Evolutionary conservation across 2,113 vertebrate species (phyloP).

Genomic region (Oenanthe melanoleuca): DNA sequence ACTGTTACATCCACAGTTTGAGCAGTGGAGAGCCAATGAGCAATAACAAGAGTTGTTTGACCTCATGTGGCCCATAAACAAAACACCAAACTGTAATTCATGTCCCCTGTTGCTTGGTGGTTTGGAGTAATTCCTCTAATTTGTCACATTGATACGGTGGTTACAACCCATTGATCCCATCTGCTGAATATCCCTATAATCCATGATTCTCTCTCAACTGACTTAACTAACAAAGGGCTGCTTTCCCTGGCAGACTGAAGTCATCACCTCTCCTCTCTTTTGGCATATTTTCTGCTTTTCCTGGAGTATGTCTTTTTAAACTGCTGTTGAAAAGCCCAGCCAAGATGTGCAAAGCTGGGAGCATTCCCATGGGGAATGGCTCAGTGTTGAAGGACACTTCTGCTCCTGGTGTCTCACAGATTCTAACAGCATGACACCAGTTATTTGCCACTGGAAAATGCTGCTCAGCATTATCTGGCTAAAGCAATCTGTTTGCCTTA

Average conservation of each 20-base stretch:
- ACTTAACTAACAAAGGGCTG: neutral
- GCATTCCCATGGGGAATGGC: neutral
- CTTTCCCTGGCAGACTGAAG: neutral
- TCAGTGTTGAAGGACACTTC: fast-evolving
- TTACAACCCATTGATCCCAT: slow-evolving; percentile 35
- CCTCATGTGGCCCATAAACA: neutral
- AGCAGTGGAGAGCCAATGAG: neutral
- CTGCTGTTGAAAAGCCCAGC: neutral
- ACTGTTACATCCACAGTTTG: neutral
- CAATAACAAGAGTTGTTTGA: slow-evolving; percentile 15
- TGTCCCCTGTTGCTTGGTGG: neutral
- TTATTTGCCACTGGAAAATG: neutral
- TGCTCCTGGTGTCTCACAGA: neutral
- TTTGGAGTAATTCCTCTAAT: slow-evolving; percentile 50
- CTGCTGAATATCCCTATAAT: neutral
- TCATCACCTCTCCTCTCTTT: neutral
- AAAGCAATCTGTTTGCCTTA: neutral
- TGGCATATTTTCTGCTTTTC: neutral
- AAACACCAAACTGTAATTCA: slow-evolving; percentile 35
- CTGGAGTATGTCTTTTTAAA: neutral
- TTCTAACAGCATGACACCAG: neutral
- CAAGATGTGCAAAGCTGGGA: neutral
- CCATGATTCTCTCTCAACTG: neutral
- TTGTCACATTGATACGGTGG: slow-evolving; percentile 24
- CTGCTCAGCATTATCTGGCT: neutral